Evolutionary conservation across 2,888 invertebrate genomes (phyloP), one percentile per base, ranked within the genome.

Genomic region (Pachycephus smyrnensis): DNA sequence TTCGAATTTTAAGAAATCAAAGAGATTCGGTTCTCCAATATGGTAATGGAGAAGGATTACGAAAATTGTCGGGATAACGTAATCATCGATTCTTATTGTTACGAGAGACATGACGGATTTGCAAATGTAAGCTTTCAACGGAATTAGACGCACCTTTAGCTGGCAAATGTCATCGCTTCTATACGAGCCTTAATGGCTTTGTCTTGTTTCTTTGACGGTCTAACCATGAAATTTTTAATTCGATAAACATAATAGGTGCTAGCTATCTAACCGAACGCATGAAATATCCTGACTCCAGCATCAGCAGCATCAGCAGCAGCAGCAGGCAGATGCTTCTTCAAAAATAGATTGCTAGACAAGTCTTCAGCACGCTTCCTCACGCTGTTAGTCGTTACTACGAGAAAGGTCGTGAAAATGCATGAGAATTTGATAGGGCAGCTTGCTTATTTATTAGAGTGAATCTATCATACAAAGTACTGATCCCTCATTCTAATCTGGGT

Each of bases 341-440:
- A 80, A 80, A 81, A 81, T 81, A 81, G 80, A 77, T 79, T 74
- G 23, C 23, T 55, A 74, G 69, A 55, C 77, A 30, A 74, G 77
- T 80, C 76, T 75, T 37, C 73, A 73, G 73, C 68, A 36, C 30
- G 12, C n/a, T 36, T 68, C 12, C 73, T n/a, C 37, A 35, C 73
- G 74, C 55, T 23, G 77, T 40, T 68, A 74, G 73, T 77, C 77
- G 75, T 69, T 75, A 75, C 76, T 78, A 73, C 40, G 75, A 73
- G 76, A 36, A 75, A 76, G 76, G 74, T 77, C 73, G 6, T 55
- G 55, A 55, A 55, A 55, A 55, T 23, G 6, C 23, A 55, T 6
- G 23, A 23, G 55, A 23, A 23, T 55, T 55, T 9, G 55, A 55
- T 55, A 55, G 55, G 55, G 23, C 23, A 55, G 55, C 9, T 9